Percentiles rank a stretch among this genome's conserved stretches.
phyloP scores from a whole-genome alignment of 2,113 vertebrate species.

The Delphinapterus leucas region DNA sequence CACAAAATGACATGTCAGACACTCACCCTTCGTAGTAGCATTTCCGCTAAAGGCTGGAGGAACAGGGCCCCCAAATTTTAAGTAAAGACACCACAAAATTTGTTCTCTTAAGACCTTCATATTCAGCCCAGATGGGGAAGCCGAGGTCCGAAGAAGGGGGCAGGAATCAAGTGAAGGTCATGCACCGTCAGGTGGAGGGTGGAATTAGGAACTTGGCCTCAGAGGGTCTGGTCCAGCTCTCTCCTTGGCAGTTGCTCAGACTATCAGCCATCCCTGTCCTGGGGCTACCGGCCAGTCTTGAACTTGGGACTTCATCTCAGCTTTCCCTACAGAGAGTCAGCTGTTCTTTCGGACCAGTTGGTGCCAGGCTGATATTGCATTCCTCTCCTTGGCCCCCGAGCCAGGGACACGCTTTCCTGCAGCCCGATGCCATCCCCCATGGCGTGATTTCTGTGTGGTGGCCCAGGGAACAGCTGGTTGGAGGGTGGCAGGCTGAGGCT shows the following conservation, averaged over 20 bases:
- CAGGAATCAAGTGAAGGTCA: neutral
- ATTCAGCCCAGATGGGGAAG: neutral
- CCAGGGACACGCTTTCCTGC: neutral
- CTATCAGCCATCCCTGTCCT: neutral
- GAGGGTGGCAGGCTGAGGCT: neutral
- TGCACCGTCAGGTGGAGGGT: neutral
- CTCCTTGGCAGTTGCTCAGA: neutral
- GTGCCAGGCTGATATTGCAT: slow-evolving; percentile 27
- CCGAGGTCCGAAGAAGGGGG: neutral
- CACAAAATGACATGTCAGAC: fast-evolving
- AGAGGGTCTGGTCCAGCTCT: neutral
- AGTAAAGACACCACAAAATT: neutral
- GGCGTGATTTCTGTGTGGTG: neutral
- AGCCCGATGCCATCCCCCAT: neutral
- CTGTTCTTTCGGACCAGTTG: neutral
- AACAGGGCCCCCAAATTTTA: neutral
- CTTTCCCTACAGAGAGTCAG: slow-evolving; percentile 56
- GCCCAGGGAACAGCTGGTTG: neutral
- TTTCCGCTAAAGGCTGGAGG: neutral
- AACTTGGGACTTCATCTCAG: slow-evolving; percentile 32
- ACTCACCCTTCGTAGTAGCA: neutral
- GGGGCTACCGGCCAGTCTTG: neutral
- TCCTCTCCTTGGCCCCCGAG: slow-evolving; percentile 17
- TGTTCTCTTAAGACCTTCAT: neutral
- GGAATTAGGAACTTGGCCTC: neutral